Base-by-base conservation (phyloP, 2,797 vertebrate genomes). In the Coccyzus lansbergi region DNA sequence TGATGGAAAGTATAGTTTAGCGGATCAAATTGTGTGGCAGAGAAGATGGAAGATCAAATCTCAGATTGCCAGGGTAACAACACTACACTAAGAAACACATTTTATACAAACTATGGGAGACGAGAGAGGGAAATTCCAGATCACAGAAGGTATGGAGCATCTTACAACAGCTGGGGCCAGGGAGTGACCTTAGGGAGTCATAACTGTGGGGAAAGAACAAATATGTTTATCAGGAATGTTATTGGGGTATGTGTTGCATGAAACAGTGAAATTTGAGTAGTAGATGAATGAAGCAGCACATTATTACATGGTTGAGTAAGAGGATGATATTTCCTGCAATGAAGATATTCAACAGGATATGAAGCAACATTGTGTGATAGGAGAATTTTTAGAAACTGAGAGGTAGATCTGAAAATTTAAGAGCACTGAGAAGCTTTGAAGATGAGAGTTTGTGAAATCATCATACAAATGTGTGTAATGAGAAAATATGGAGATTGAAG, bases 391-490 rank as follows among this genome's bases (percentile, higher is more conserved):
- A 67, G 71, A 87, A 87, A 63, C 44, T 7, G 68, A 80, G 75
- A 91, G 29, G 15, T 36, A 70, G 60, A 67, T 58, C 25, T 80
- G 68, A 67, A 85, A 92, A 55, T 56, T 46, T 74, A 12, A 4
- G 8, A 91, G n/a, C 34, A 62, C 0, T 0, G 48, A 33, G 13
- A 81, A 46, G 42, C 65, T 92, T 80, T 80, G 81, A 89, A 79
- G 52, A 14, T 56, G 60, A 89, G 34, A 40, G n/a, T 5, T 89
- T 70, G 56, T 85, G 71, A 91, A 92, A 96, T 87, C 82, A 85
- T 34, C 44, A 51, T 8, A 52, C 25, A 67, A 87, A 63, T 19
- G 29, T 28, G 28, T 3, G 5, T 33, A 62, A 82, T 67, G 86
- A 82, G 67, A 70, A 76, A 76, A 84, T 15, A 44, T 28, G 21